Percentiles rank a stretch among this genome's conserved stretches.
phyloP scores from a whole-genome alignment of 2,113 vertebrate species.

The Pterophyllum scalare region DNA sequence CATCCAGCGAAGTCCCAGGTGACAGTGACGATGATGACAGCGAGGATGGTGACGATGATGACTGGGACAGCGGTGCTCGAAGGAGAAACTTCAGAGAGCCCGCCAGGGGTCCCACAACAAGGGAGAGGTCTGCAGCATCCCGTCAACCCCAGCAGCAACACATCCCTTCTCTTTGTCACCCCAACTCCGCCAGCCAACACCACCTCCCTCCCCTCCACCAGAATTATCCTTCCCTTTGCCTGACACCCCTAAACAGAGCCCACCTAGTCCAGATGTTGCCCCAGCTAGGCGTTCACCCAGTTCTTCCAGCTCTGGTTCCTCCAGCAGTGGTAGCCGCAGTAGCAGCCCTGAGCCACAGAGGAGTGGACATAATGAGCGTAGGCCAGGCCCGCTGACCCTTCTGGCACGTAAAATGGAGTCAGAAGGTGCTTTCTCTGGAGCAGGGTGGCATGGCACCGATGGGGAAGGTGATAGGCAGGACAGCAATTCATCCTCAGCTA shows the following conservation, averaged over 20 bases:
- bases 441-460: slow-evolving; percentile 61
- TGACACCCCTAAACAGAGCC: slow-evolving; percentile 85
- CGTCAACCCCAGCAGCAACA: slow-evolving; percentile 79
- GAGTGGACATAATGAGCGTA: slow-evolving; percentile 72
- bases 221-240: slow-evolving; percentile 82
- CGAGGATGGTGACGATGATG: slow-evolving; percentile 77
- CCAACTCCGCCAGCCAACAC: slow-evolving; percentile 82
- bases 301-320: slow-evolving; percentile 81
- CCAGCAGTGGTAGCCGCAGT: slow-evolving; percentile 81
- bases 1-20: slow-evolving; percentile 60
- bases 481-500: slow-evolving; percentile 33
- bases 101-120: slow-evolving; percentile 60
- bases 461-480: slow-evolving; percentile 69
- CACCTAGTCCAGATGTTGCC: slow-evolving; percentile 78
- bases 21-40: slow-evolving; percentile 82
- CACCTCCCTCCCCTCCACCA: slow-evolving; percentile 82
- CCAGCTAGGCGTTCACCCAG: slow-evolving; percentile 74
- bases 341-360: slow-evolving; percentile 83
- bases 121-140: slow-evolving; percentile 78
- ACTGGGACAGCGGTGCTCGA: slow-evolving; percentile 70
- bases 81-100: slow-evolving; percentile 69
- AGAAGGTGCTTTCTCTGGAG: slow-evolving; percentile 79
- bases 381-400: slow-evolving; percentile 80
- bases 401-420: slow-evolving; percentile 82
- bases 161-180: slow-evolving; percentile 79